Conservation (phyloP, 2,797 vertebrate species). For the Limosa lapponica region DNA sequence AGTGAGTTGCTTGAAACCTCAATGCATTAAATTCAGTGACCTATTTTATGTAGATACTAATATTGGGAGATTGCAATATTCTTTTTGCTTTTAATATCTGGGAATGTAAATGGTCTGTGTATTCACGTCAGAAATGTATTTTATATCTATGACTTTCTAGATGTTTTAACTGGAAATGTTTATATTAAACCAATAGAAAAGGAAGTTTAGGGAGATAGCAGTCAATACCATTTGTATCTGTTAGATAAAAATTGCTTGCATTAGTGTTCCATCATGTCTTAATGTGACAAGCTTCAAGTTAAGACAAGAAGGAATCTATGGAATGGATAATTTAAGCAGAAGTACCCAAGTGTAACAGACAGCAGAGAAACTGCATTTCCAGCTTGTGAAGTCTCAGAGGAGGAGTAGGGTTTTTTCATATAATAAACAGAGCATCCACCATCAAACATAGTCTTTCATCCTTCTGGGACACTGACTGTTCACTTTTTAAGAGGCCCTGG, state of each 20-base stretch:
- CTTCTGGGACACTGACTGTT: not conserved
- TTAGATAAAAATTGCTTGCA: conserved; percentile 33
- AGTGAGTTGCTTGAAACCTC: not conserved
- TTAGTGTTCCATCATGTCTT: conserved; percentile 22
- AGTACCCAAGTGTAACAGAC: conserved; percentile 42
- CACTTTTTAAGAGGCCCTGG: not conserved
- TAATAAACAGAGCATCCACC: conserved; percentile 16
- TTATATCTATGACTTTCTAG: not conserved
- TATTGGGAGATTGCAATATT: not conserved
- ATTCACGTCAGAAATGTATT: conserved; percentile 1
- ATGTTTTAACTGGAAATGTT: conserved; percentile 25
- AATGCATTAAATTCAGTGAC: not conserved
- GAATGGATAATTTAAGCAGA: conserved; percentile 27
- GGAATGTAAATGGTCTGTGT: not conserved
- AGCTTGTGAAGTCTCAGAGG: conserved; percentile 18
- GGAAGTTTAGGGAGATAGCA: not conserved
- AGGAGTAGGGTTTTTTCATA: not conserved
- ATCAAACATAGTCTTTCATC: not conserved
- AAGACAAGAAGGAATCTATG: conserved; percentile 27
- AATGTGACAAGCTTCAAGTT: conserved; percentile 41
- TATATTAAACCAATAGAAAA: conserved; percentile 3
- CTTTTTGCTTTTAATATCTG: conserved; percentile 1
- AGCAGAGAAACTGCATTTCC: conserved; percentile 14
- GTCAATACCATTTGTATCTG: conserved; percentile 33
- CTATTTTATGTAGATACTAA: not conserved